A percentile compares a stretch with the other conserved stretches of the same genome.
Conservation (phyloP, 2,113 vertebrate genomes). For the Oceanites oceanicus region DNA sequence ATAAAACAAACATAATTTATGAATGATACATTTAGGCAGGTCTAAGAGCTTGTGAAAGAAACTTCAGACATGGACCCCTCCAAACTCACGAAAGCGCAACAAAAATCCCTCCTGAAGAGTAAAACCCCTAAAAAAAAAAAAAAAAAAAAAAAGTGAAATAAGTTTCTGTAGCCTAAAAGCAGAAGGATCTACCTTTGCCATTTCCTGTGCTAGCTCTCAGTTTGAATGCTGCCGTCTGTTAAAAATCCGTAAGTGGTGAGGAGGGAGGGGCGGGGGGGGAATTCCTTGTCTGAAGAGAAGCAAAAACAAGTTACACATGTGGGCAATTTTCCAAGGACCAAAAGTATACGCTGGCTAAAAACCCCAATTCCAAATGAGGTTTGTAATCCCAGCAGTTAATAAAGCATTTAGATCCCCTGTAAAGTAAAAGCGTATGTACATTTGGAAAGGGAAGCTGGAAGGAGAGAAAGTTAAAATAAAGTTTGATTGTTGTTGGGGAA, state of each 20-base stretch:
- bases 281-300: conserved; percentile 50
- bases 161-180: conserved; percentile 24
- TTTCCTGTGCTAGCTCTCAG: conserved; percentile 46
- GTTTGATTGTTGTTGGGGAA: not conserved
- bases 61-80: not conserved
- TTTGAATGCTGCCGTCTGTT: conserved; percentile 59
- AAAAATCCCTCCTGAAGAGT: not conserved
- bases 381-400: conserved; percentile 31
- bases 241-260: conserved; percentile 5
- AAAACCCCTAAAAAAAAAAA: not conserved
- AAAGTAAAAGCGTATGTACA: not conserved
- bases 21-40: not conserved
- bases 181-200: conserved; percentile 44
- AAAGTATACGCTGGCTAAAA: conserved; percentile 4
- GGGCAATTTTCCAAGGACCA: conserved; percentile 25
- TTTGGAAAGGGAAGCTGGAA: not conserved
- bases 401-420: not conserved
- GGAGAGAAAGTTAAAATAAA: conserved; percentile 18
- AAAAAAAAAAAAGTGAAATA: not conserved
- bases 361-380: not conserved
- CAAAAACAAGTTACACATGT: conserved; percentile 64
- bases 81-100: not conserved
- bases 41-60: conserved; percentile 20
- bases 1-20: not conserved
- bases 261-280: not conserved